Base-by-base conservation (phyloP, 2,797 vertebrate genomes). In the Schizopygopsis pylzovi region DNA sequence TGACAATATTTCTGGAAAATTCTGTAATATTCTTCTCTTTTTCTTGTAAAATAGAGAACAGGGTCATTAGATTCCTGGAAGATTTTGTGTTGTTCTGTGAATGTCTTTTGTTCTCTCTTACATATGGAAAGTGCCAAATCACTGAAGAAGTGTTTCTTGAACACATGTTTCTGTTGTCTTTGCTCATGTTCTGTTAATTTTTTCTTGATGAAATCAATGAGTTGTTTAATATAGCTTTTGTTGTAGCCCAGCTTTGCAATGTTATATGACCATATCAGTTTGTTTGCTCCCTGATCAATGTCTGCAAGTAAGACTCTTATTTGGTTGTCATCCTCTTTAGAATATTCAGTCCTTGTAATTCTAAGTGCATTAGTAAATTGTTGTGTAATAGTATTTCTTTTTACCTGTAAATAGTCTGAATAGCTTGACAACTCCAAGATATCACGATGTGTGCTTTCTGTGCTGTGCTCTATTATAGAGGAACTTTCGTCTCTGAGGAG, bases 391-490 rank as follows among this genome's bases (percentile, higher is more conserved):
- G 25, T 28, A 41, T 0, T 37, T 39, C 1, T 41, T 41, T 41
- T 41, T 15, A 41, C 1, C 49, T 67, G 65, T 18, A 67, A 1
- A 67, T 67, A 67, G 1, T 68, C 33, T 22, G 37, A 68, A 68
- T 68, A 68, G 67, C 6, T 2, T 68, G 67, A 22, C 18, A 68
- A 11, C 10, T 45, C 10, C 3, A 45, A 45, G 10, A 45, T 0
- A 0, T 68, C 39, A 8, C 16, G 1, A 1, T 10, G 4, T 10
- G 18, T 68, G 65, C 15, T 39, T 2, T 20, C 1, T 7, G 0
- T 18, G 1, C 1, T 1, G 28, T 4, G 15, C 6, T 67, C 7
- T 3, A 5, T 0, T 12, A 12, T 2, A 3, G 8, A 0, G 1
- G 18, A 16, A 12, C 10, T 12, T 45, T 11, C 10, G 10, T 68